Evolutionary conservation across 2,797 vertebrate genomes (phyloP).

Genomic region (Esox masquinongy): DNA sequence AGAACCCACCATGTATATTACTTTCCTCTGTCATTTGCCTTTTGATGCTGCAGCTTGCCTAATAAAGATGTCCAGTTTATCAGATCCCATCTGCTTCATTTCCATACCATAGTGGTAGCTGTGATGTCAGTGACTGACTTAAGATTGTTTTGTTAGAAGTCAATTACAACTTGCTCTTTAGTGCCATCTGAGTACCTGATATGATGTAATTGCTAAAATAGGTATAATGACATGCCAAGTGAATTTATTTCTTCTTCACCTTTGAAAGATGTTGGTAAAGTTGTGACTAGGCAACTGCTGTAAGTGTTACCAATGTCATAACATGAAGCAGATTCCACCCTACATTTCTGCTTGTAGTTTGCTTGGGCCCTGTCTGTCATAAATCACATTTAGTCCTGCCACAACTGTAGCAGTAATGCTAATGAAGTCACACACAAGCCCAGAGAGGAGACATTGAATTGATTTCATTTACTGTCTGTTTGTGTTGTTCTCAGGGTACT

Average conservation of each 20-base stretch:
- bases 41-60: too few species aligned
- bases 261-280: constrained; percentile 34
- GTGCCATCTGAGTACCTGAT: too few species aligned
- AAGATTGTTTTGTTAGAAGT: too few species aligned
- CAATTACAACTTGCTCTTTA: background rate
- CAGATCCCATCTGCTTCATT: too few species aligned
- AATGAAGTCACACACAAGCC: constrained; percentile 69
- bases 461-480: constrained; percentile 76
- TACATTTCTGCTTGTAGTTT: constrained; percentile 42
- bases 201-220: background rate
- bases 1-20: too few species aligned
- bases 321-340: background rate
- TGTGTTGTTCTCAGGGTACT: constrained; percentile 56
- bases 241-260: constrained; percentile 11
- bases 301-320: background rate
- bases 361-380: constrained; percentile 44
- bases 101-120: too few species aligned
- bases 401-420: constrained; percentile 70
- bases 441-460: constrained; percentile 57
- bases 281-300: background rate
- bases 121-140: too few species aligned
- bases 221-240: background rate
- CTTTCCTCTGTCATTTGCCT: too few species aligned
- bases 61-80: too few species aligned
- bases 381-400: constrained; percentile 72